These are phyloP conservation scores for Zaprionus africanus DNA, from an alignment of 1,140 invertebrate genomes.

Conservation along the genomic window DNA sequence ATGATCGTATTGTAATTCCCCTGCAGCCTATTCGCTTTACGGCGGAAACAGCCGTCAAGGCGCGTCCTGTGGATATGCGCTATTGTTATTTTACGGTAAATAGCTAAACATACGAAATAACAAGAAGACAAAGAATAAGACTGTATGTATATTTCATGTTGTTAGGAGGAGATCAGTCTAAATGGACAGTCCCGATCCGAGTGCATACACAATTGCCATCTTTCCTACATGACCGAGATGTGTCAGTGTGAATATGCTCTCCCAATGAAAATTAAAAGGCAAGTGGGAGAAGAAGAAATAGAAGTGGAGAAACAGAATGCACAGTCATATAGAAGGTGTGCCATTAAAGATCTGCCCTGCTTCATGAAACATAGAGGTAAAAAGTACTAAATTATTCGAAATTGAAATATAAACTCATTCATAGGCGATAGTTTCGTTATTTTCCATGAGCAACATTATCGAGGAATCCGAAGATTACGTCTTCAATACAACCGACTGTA, in stretches of 20 bases:
- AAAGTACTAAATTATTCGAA: background rate
- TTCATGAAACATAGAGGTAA: conserved; percentile 47
- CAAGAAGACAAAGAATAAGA: background rate
- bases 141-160: background rate
- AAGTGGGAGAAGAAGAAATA: background rate
- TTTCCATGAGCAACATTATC: conserved; percentile 74
- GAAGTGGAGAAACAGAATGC: background rate
- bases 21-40: conserved; percentile 56
- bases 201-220: conserved; percentile 59
- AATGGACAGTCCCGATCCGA: conserved; percentile 34
- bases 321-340: conserved; percentile 13
- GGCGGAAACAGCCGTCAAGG: conserved; percentile 52
- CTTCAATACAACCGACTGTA: conserved; percentile 61
- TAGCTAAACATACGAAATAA: background rate
- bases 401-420: background rate
- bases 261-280: background rate
- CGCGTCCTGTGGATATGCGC: conserved; percentile 63
- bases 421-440: conserved; percentile 39
- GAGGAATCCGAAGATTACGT: conserved; percentile 57
- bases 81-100: conserved; percentile 54
- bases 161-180: conserved; percentile 28
- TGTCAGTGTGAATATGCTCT: conserved; percentile 44
- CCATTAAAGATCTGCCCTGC: conserved; percentile 44
- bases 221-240: conserved; percentile 45
- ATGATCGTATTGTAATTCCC: conserved; percentile 63